Conservation (phyloP, 2,888 invertebrate genomes). For the Ellobium chinense region DNA sequence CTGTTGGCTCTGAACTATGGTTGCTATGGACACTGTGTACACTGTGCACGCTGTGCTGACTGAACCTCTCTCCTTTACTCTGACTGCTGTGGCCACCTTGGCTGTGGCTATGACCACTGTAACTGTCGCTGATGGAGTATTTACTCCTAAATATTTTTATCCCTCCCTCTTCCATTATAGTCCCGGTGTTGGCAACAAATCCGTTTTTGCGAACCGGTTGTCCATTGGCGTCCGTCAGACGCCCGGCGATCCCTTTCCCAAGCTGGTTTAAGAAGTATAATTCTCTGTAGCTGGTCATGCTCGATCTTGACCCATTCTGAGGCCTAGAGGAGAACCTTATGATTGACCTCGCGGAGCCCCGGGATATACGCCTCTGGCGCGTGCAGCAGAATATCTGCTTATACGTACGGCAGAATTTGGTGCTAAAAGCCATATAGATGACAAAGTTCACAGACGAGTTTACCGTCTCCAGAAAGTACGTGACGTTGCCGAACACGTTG, state of each 20-base stretch:
- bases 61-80: conserved; percentile 13
- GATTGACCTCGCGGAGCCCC: conserved; percentile 35
- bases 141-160: conserved; percentile 36
- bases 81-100: conserved; percentile 34
- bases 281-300: conserved; percentile 40
- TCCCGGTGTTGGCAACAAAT: neutral
- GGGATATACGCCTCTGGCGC: conserved; percentile 31
- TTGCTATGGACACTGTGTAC: neutral
- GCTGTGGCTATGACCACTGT: conserved; percentile 41
- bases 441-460: conserved; percentile 71
- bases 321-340: conserved; percentile 45
- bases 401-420: conserved; percentile 64
- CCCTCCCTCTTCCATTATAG: conserved; percentile 6
- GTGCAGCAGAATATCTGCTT: conserved; percentile 67
- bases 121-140: conserved; percentile 35
- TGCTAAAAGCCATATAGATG: conserved; percentile 71
- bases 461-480: conserved; percentile 67
- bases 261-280: conserved; percentile 43
- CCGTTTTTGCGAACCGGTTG: conserved; percentile 18
- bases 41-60: conserved; percentile 20
- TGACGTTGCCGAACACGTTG: conserved; percentile 58
- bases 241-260: conserved; percentile 10
- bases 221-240: neutral
- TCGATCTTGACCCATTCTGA: conserved; percentile 32
- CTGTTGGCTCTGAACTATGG: conserved; percentile 45